Evolutionary conservation across 2,888 invertebrate genomes (phyloP).

Genomic region (Philereme transversata): DNA sequence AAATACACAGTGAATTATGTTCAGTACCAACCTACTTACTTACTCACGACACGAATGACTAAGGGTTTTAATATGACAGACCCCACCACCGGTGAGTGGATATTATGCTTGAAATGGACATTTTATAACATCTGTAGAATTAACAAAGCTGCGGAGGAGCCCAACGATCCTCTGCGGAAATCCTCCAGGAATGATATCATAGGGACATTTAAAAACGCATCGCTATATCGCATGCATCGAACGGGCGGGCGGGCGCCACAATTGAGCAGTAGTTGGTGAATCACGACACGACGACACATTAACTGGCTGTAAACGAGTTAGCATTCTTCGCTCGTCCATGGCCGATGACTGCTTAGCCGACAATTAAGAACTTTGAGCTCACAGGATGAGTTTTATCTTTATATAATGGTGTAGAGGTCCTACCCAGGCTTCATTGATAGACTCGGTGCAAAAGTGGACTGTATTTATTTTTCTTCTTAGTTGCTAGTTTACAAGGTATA

Average conservation of each 20-base stretch:
- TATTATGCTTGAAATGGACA: not conserved
- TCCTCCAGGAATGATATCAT: not conserved
- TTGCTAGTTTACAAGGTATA: too few species aligned
- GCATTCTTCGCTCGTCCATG: conserved; percentile 45
- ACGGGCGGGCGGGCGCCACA: conserved; percentile 17
- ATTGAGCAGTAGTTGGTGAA: conserved; percentile 39
- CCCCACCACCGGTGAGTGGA: too few species aligned
- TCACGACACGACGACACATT: conserved; percentile 45
- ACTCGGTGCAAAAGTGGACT: too few species aligned
- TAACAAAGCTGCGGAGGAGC: not conserved
- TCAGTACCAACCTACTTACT: too few species aligned
- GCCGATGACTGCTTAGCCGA: conserved; percentile 49
- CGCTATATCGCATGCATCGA: conserved; percentile 15
- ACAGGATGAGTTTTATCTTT: conserved; percentile 2
- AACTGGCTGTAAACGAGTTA: conserved; percentile 38
- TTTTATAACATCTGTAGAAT: not conserved
- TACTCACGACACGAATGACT: too few species aligned
- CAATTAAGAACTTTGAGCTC: conserved; percentile 39
- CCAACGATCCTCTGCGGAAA: not conserved
- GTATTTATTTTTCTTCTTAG: too few species aligned
- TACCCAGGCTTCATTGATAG: too few species aligned
- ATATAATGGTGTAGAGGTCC: not conserved
- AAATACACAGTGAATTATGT: too few species aligned
- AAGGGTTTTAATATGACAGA: too few species aligned
- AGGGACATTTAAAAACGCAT: conserved; percentile 15